Conservation (phyloP, 2,113 vertebrate genomes). For the Bubo blakistoni region DNA sequence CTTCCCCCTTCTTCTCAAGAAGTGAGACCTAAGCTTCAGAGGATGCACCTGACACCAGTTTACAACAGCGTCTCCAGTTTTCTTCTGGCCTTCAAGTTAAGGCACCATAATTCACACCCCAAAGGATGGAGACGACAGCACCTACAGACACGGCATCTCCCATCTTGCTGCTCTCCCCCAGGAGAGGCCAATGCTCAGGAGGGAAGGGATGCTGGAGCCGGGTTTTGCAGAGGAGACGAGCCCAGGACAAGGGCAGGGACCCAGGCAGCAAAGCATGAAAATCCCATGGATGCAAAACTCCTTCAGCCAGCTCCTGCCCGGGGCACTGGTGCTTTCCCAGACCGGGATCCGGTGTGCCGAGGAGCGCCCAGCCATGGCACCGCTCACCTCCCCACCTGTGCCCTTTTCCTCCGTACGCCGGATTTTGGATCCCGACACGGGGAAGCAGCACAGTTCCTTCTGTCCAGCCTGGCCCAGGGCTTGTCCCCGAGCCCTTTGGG, state of each 20-base stretch:
- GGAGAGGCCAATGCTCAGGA: not conserved
- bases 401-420: accelerated
- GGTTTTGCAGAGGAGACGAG: not conserved
- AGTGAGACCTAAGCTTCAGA: not conserved
- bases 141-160: accelerated
- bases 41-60: not conserved
- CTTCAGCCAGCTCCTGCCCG: not conserved
- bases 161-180: not conserved
- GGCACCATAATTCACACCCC: not conserved
- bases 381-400: not conserved
- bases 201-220: accelerated
- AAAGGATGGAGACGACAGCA: accelerated
- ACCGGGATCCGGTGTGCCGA: accelerated
- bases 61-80: not conserved
- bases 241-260: not conserved
- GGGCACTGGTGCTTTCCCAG: not conserved
- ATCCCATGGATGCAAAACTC: not conserved
- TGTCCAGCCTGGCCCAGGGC: not conserved
- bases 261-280: not conserved
- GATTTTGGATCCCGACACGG: not conserved
- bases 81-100: not conserved
- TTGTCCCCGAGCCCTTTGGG: not conserved
- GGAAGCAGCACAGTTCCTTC: not conserved
- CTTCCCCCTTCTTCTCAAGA: accelerated
- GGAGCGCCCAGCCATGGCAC: accelerated